These are phyloP conservation scores for Spisula subtruncata DNA, from an alignment of 2,888 invertebrate species.

Conservation along the genomic window DNA sequence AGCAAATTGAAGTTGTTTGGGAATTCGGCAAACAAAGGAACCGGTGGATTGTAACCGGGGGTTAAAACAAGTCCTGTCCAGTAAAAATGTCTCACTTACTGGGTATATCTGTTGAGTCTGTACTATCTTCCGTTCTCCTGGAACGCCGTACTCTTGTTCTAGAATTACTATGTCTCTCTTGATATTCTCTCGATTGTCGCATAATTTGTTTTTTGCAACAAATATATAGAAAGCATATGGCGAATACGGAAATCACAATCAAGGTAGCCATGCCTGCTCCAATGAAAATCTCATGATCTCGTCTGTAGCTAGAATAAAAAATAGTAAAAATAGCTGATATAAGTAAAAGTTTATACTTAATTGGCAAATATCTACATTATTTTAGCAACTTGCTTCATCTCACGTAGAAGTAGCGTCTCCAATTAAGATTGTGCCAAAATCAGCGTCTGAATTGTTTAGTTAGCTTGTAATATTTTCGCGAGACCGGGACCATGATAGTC, in stretches of 20 bases:
- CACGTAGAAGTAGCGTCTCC: too few species aligned
- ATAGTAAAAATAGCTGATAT: neutral
- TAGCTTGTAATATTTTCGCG: too few species aligned
- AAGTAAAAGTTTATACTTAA: neutral
- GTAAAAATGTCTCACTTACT: neutral
- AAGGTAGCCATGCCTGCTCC: constrained; percentile 51
- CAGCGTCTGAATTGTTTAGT: too few species aligned
- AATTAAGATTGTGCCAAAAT: too few species aligned
- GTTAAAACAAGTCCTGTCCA: neutral
- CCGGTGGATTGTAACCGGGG: too few species aligned
- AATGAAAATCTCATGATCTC: constrained; percentile 42
- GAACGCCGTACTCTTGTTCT: neutral
- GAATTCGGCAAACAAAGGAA: too few species aligned
- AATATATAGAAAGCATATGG: constrained; percentile 44
- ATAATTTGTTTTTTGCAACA: constrained; percentile 46
- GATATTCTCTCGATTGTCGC: neutral
- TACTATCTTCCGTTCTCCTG: neutral
- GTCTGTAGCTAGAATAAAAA: constrained; percentile 35
- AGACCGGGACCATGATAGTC: too few species aligned
- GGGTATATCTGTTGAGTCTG: neutral
- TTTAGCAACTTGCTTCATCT: too few species aligned
- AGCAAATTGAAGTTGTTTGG: too few species aligned
- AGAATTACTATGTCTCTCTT: neutral
- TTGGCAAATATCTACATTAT: neutral
- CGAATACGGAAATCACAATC: constrained; percentile 42